These are phyloP conservation scores for Antheraea yamamai DNA, from an alignment of 2,888 invertebrate species.

Conservation along the genomic window DNA sequence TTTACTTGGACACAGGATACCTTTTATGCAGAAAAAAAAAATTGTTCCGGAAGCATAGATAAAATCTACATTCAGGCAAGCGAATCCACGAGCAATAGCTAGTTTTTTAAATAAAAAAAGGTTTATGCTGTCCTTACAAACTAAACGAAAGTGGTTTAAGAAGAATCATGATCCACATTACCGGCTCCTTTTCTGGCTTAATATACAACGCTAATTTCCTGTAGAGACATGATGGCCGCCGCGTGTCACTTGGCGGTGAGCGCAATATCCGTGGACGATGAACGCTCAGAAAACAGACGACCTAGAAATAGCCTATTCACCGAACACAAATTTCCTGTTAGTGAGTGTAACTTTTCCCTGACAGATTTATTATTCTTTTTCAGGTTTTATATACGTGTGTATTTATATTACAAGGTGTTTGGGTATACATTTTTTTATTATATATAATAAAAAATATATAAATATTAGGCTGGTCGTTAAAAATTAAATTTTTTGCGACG, in stretches of 20 bases:
- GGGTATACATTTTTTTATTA: not conserved
- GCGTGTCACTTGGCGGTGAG: slow-evolving; percentile 28
- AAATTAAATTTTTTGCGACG: no score
- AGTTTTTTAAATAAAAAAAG: no score
- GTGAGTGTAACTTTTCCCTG: not conserved
- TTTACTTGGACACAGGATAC: no score
- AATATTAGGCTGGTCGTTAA: no score
- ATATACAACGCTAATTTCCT: slow-evolving; percentile 36
- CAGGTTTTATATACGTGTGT: not conserved
- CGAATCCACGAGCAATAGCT: no score
- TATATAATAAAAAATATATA: no score
- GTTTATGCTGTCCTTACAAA: not conserved
- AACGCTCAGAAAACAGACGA: slow-evolving; percentile 13
- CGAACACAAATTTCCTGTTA: slow-evolving; percentile 15
- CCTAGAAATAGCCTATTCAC: slow-evolving; percentile 10
- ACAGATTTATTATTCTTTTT: not conserved
- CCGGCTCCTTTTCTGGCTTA: not conserved
- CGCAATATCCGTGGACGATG: slow-evolving; percentile 37
- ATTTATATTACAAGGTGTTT: not conserved
- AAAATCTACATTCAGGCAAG: no score
- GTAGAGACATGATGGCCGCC: slow-evolving; percentile 24
- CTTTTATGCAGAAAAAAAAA: no score
- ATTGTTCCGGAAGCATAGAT: no score
- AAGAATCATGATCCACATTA: not conserved
- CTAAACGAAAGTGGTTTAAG: not conserved